Evolutionary conservation across 1,140 invertebrate species (phyloP).

Genomic region (Drosophila seguyi): DNA sequence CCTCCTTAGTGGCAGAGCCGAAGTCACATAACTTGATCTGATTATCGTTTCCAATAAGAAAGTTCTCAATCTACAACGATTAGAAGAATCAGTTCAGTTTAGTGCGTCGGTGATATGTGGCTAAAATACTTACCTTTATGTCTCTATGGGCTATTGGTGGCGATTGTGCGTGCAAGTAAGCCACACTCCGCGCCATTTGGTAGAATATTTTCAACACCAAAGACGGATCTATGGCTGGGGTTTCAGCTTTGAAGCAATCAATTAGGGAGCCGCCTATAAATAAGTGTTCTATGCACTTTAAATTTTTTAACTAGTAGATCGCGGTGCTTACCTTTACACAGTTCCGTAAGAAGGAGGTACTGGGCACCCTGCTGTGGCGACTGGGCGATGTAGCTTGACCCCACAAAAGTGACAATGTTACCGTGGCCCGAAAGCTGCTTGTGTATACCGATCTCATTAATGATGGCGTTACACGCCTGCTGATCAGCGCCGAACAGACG

Average conservation of each 20-base stretch:
- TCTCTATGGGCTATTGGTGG: slow-evolving; percentile 97
- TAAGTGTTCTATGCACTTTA: neutral
- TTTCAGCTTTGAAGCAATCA: slow-evolving; percentile 90
- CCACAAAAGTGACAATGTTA: slow-evolving; percentile 93
- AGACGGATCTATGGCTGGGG: slow-evolving; percentile 88
- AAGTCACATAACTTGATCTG: slow-evolving; percentile 99
- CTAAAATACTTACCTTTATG: slow-evolving; percentile 86
- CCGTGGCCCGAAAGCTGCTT: slow-evolving; percentile 92
- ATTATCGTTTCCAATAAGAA: slow-evolving; percentile 91
- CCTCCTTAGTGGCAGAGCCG: slow-evolving; percentile 96
- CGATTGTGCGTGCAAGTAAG: slow-evolving; percentile 96
- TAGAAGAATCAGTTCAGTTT: neutral
- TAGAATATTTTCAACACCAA: slow-evolving; percentile 96
- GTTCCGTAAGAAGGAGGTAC: slow-evolving; percentile 90
- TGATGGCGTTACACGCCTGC: slow-evolving; percentile 90
- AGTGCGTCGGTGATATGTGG: neutral
- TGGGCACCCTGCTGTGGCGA: slow-evolving; percentile 89
- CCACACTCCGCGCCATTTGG: slow-evolving; percentile 94
- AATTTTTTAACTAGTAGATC: no score
- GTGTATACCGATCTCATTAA: slow-evolving; percentile 92
- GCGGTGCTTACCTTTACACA: slow-evolving; percentile 87
- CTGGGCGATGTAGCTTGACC: slow-evolving; percentile 89
- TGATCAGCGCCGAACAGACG: slow-evolving; percentile 92
- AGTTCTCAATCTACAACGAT: slow-evolving; percentile 87
- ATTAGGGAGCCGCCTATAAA: slow-evolving; percentile 91